These are phyloP conservation scores for Hemichromis elongatus DNA, from an alignment of 2,113 vertebrate genomes.

Conservation along the genomic window DNA sequence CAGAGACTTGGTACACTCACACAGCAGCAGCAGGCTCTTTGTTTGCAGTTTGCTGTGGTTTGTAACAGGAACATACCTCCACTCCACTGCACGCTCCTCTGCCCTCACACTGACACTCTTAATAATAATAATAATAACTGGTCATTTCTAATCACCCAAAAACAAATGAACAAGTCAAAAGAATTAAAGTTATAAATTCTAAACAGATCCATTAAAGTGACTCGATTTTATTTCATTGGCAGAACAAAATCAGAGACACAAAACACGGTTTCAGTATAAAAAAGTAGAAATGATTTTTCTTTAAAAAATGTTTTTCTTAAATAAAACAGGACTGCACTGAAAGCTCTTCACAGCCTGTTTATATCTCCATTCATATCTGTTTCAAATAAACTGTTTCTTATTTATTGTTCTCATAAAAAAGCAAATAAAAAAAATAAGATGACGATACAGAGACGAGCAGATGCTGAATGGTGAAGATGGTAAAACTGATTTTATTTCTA, in stretches of 20 bases:
- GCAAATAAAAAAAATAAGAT: background rate
- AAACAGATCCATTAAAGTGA: background rate
- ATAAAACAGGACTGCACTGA: background rate
- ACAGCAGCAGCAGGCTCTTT: slow-evolving; percentile 28
- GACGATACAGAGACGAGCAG: no score
- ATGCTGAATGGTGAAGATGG: no score
- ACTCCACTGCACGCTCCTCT: background rate
- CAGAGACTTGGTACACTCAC: slow-evolving; percentile 1
- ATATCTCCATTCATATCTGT: background rate
- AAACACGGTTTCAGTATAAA: background rate
- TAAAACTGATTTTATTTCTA: no score
- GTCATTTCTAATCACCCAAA: background rate
- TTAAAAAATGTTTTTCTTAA: background rate
- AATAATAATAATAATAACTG: background rate
- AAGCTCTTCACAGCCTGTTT: background rate
- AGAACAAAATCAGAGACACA: background rate
- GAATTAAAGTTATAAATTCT: background rate
- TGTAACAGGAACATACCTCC: slow-evolving; percentile 1
- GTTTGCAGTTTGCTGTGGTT: slow-evolving; percentile 37
- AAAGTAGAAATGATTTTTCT: background rate
- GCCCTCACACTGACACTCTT: background rate
- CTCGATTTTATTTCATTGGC: background rate
- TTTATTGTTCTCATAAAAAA: background rate
- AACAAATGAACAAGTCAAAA: background rate
- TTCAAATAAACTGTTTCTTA: background rate